Base-by-base conservation (phyloP, 2,888 invertebrate genomes). In the Lasius fuliginosus region DNA sequence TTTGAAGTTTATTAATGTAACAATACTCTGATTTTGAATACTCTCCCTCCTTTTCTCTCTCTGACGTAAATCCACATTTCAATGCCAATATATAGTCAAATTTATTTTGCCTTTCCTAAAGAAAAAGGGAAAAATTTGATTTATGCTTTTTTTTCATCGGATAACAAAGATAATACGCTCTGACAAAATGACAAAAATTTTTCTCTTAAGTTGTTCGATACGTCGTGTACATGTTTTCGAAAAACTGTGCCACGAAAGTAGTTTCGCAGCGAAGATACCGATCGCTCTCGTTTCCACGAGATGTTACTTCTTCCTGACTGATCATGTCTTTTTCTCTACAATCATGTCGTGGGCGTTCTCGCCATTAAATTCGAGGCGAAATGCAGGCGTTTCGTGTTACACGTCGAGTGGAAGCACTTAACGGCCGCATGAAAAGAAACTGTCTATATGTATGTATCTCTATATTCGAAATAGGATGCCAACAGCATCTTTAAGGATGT, bases 331-430 rank as follows among this genome's bases (percentile, higher is more conserved):
- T 18, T 30, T 8, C 4, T 27, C 30, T 58, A 27, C 60, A 46
- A 30, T 62, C 9, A 0, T n/a, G 15, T 18, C 49, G 27, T 68
- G 49, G 40, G 42, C 8, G 46, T 58, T 30, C 56, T 15, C 36
- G 12, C n/a, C n/a, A 18, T 23, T 15, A 68, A 69, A 77, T 58
- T 68, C 42, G 58, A 42, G 33, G n/a, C 2, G 30, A 40, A 58
- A 76, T 27, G 67, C 76, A 36, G 23, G 5, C 46, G 68, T 68
- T 77, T 77, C 49, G 42, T 23, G 9, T 77, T 68, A 58, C 77
- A 77, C 56, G n/a, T 58, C 56, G 40, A 58, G 40, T 30, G 56
- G 68, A 77, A 77, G 77, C 77, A 68, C 68, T 77, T 68, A 58
- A 68, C 27, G 40, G 18, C n/a, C 42, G 23, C n/a, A 40, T 42